Evolutionary conservation across 2,797 vertebrate genomes (phyloP), one percentile per base, ranked within the genome.

Genomic region (Cygnus olor): DNA sequence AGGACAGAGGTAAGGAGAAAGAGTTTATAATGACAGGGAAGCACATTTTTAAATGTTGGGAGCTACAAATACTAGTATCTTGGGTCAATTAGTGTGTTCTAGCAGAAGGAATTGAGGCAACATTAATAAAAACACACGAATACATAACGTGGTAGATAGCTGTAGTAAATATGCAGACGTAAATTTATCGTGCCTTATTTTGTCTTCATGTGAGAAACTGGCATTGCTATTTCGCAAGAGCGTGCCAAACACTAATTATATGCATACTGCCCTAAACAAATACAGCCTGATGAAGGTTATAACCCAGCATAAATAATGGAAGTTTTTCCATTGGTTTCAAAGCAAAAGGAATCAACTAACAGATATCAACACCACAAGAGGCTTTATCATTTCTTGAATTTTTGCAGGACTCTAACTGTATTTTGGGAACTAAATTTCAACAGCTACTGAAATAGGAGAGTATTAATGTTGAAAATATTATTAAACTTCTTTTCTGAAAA

Each of bases 211-310:
- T 72, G 70, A 77, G 73, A 94, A 86, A 72, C 1, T 72, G 53
- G 30, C 60, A 77, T 40, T 60, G 60, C 42, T 73, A 65, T 73
- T 90, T 87, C 20, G 14, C 44, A 80, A 36, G 27, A 9, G 40
- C 12, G 51, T 34, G 70, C 54, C 87, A 86, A 93, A 76, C 42
- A 34, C 21, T 74, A 72, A 91, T 53, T 60, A 79, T 11, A 66
- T 27, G 44, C 38, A 32, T 36, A 56, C 14, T 2, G 1, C 28
- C 54, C 27, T 4, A 1, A 83, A 80, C 5, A 93, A 91, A 95
- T 57, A 68, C 30, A 93, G 38, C 44, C 44, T 85, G 78, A 74
- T 58, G 92, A 93, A 89, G 60, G 64, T 65, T 92, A 88, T 68
- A 77, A 79, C 45, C 30, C n/a, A 70, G 40, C 45, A 69, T 47